Evolutionary conservation across 2,888 invertebrate genomes (phyloP).

Genomic region (Brenthis hecate): DNA sequence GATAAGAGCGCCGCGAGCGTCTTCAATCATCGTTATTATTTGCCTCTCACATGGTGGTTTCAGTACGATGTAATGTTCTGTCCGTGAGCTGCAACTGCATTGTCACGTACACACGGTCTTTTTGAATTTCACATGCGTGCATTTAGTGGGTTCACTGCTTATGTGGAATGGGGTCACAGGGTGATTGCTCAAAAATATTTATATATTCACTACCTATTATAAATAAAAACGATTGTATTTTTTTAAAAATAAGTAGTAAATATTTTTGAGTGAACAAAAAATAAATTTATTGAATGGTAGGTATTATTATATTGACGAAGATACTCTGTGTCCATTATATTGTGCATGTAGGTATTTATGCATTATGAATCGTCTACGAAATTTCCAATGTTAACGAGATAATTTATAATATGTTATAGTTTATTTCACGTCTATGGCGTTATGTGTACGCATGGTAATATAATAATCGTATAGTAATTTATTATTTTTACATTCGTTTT

Average conservation of each 20-base stretch:
- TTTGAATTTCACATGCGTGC: conserved; percentile 70
- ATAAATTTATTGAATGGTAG: conserved; percentile 48
- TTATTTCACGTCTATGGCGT: conserved; percentile 26
- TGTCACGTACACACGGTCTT: conserved; percentile 65
- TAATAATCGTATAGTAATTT: conserved; percentile 31
- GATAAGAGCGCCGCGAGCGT: conserved; percentile 70
- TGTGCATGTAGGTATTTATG: conserved; percentile 74
- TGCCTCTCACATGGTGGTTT: conserved; percentile 77
- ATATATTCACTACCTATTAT: conserved; percentile 34
- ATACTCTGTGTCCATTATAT: conserved; percentile 59
- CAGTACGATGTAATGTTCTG: conserved; percentile 59
- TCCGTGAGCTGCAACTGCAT: conserved; percentile 64
- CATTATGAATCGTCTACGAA: conserved; percentile 41
- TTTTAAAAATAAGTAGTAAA: conserved; percentile 42
- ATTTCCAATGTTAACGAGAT: conserved; percentile 18
- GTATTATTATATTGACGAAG: conserved; percentile 52
- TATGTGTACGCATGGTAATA: conserved; percentile 40
- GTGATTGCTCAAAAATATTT: conserved; percentile 63
- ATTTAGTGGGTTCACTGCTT: conserved; percentile 77
- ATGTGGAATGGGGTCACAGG: conserved; percentile 70
- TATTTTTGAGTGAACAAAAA: conserved; percentile 57
- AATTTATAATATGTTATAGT: conserved; percentile 16
- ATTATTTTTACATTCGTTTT: conserved; percentile 26
- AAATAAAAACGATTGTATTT: too few species aligned
- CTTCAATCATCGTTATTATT: conserved; percentile 61